Evolutionary conservation across 2,888 invertebrate species (phyloP), one percentile per base, ranked within the genome.

Genomic region (Drosophila histrio): DNA sequence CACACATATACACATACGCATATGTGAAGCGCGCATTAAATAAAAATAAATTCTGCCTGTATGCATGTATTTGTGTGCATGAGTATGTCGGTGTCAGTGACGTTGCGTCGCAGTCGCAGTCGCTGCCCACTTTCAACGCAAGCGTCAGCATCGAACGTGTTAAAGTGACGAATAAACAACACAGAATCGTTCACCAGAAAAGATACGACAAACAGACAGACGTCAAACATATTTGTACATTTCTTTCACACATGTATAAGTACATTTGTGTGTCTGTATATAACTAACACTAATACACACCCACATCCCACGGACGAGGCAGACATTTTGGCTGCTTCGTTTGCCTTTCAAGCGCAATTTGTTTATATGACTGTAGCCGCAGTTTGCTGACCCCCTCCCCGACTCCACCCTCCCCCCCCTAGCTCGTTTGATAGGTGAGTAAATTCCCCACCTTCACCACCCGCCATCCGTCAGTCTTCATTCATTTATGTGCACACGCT

Each of bases 81-180:
- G 65, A 41, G 58, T 62, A 30, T 74, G 66, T 69, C 63, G 64
- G 63, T 84, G 74, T 74, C 80, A 71, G 78, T 83, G 84, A 78
- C 81, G 84, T 78, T 74, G 79, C 66, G 54, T 57, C 56, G 54
- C 58, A 17, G 69, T 44, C 65, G 34, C 54, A 28, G 63, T 41
- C 60, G 26, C 54, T 44, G 74, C 38, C 44, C 50, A 47, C 58
- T 39, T 59, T 24, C 39, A 36, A 46, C 64, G 61, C 52, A 22
- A 61, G 57, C 73, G 65, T 69, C 56, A 68, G 83, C 80, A 77
- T 77, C 83, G 79, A 82, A 80, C 82, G 82, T 82, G 82, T 86
- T 85, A 85, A 82, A 82, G 86, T 86, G 82, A 82, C 85, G 82
- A 87, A 82, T 82, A 82, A 82, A 82, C 81, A 88, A 80, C 84